These are phyloP conservation scores for Helogale parvula DNA, from an alignment of 2,113 vertebrate genomes.

Conservation along the genomic window DNA sequence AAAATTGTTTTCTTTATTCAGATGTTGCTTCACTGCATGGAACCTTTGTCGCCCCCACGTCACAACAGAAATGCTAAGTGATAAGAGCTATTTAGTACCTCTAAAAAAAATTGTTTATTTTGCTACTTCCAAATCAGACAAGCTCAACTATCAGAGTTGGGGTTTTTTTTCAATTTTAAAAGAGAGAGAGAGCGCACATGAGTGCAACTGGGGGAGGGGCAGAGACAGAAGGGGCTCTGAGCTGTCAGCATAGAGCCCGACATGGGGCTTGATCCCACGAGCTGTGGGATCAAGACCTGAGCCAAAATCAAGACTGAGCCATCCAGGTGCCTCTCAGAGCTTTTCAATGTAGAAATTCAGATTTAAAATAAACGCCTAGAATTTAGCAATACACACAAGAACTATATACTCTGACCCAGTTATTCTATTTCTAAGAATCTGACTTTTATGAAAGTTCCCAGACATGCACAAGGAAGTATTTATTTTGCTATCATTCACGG, in stretches of 20 bases:
- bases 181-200: too few relatives aligned
- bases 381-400: background rate
- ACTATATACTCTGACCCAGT: background rate
- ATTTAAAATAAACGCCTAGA: background rate
- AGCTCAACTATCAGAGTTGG: background rate
- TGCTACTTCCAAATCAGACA: background rate
- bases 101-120: background rate
- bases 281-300: too few relatives aligned
- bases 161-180: background rate
- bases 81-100: background rate
- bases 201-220: too few relatives aligned
- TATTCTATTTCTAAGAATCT: conserved; percentile 45
- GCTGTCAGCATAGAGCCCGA: too few relatives aligned
- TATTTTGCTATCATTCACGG: background rate
- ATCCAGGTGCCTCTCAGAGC: background rate
- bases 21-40: background rate
- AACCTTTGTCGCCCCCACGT: background rate
- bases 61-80: background rate
- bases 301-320: too few relatives aligned
- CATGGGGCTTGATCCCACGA: too few relatives aligned
- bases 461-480: background rate
- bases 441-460: conserved; percentile 15
- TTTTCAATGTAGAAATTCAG: background rate
- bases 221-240: too few relatives aligned
- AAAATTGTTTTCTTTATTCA: background rate